phyloP scores from a whole-genome alignment of 1,140 invertebrate species.

The Bradynema listronoti region DNA sequence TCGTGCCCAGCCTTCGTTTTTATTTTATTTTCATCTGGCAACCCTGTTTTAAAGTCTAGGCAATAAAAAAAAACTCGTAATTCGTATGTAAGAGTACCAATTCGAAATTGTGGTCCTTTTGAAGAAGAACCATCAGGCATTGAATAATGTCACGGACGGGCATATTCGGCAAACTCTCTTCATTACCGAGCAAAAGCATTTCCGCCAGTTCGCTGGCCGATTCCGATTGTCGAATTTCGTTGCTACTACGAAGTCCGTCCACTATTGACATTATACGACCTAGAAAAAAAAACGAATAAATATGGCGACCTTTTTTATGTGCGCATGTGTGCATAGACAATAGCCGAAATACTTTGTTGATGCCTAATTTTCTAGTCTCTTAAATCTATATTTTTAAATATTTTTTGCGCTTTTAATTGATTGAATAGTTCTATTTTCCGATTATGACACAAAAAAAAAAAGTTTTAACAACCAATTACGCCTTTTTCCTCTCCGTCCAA shows the following conservation, averaged over 20 bases:
- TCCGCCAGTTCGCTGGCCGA: slow-evolving; percentile 96
- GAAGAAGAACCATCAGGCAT: slow-evolving; percentile 65
- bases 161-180: slow-evolving; percentile 93
- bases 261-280: slow-evolving; percentile 63
- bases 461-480: not conserved
- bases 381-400: not conserved
- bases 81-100: too few relatives aligned
- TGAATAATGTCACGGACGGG: slow-evolving; percentile 95
- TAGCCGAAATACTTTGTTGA: too few relatives aligned
- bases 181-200: slow-evolving; percentile 96
- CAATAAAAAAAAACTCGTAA: too few relatives aligned
- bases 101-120: slow-evolving; percentile 83
- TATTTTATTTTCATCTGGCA: too few relatives aligned
- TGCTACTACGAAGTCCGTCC: slow-evolving; percentile 80
- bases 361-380: slow-evolving; percentile 6
- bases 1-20: too few relatives aligned
- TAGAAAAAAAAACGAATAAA: too few relatives aligned
- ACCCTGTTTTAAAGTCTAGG: too few relatives aligned
- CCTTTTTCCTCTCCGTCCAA: not conserved
- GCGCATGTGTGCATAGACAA: too few relatives aligned
- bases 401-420: not conserved
- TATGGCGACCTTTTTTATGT: too few relatives aligned
- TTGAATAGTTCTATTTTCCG: not conserved
- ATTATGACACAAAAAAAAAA: not conserved
- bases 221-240: slow-evolving; percentile 91